phyloP scores from a whole-genome alignment of 2,888 invertebrate genomes.

The Caenorhabditis sp. region DNA sequence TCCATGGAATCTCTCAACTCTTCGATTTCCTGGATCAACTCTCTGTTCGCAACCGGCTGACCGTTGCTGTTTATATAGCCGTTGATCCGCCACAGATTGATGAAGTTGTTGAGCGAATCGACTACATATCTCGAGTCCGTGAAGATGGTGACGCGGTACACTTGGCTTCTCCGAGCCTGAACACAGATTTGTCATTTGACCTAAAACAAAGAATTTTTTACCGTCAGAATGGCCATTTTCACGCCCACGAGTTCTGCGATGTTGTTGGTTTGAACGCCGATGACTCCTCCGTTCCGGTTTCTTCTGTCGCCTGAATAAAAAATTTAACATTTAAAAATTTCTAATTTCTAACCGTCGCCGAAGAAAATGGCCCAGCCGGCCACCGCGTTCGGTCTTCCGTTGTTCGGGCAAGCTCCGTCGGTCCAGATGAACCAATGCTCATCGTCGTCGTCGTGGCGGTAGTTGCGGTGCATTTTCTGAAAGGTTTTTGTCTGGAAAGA shows the following conservation, averaged over 20 bases:
- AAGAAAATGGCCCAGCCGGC: slow-evolving; percentile 18
- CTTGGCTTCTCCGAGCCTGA: too few relatives aligned
- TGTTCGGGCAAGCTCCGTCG: slow-evolving; percentile 71
- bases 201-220: too few relatives aligned
- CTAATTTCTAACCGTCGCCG: slow-evolving; percentile 12
- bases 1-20: slow-evolving; percentile 80
- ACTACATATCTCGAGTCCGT: slow-evolving; percentile 5
- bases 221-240: too few relatives aligned
- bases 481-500: neutral
- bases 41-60: slow-evolving; percentile 88
- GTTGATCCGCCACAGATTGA: slow-evolving; percentile 80
- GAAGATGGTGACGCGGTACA: too few relatives aligned
- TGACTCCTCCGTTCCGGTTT: too few relatives aligned
- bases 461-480: neutral
- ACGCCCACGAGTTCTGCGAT: too few relatives aligned
- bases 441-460: too few relatives aligned
- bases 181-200: too few relatives aligned
- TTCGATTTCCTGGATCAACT: slow-evolving; percentile 88
- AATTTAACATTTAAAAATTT: neutral
- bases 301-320: too few relatives aligned
- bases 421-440: slow-evolving; percentile 65
- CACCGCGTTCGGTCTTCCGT: slow-evolving; percentile 54
- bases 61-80: slow-evolving; percentile 88
- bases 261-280: slow-evolving; percentile 81
- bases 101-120: neutral